Evolutionary conservation across 35 echinoderm and acorn worm species (phyloP).

Genomic region (Nesometra sesokonis): DNA sequence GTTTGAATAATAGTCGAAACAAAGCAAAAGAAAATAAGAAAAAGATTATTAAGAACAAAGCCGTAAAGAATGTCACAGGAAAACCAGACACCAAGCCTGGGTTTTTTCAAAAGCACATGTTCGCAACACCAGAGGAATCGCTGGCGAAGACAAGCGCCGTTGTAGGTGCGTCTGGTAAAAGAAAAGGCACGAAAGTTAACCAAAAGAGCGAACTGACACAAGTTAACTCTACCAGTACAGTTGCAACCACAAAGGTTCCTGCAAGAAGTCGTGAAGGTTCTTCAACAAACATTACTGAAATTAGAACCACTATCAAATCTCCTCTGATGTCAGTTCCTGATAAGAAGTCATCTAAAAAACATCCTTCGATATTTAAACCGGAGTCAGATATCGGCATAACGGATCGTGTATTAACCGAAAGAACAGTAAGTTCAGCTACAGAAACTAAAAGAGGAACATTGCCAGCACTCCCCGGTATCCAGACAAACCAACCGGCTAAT

Average conservation of each 20-base stretch:
- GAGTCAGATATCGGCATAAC: not conserved
- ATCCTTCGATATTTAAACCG: not conserved
- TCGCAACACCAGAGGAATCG: constrained; percentile 50
- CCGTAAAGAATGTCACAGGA: constrained; percentile 75
- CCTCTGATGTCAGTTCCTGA: not conserved
- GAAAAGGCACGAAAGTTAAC: not conserved
- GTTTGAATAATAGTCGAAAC: not conserved
- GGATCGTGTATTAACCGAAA: not conserved
- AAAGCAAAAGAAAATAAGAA: not conserved
- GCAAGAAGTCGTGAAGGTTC: not conserved
- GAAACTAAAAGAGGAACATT: not conserved
- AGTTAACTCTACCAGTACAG: not conserved
- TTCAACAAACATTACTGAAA: not conserved
- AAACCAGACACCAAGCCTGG: constrained; percentile 78
- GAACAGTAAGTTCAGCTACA: not conserved
- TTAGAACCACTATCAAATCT: not conserved
- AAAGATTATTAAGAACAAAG: constrained; percentile 31
- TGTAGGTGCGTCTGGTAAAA: not conserved
- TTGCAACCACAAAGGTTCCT: not conserved
- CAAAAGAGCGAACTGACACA: not conserved
- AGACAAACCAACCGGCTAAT: not conserved
- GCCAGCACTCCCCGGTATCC: not conserved
- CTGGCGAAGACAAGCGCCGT: constrained; percentile 29
- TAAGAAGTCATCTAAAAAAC: not conserved
- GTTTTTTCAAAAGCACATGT: constrained; percentile 54